Percentiles rank a stretch among this genome's conserved stretches.
These are phyloP conservation scores for Iselma pallidipennis DNA, from an alignment of 2,888 invertebrate genomes.

Conservation along the genomic window DNA sequence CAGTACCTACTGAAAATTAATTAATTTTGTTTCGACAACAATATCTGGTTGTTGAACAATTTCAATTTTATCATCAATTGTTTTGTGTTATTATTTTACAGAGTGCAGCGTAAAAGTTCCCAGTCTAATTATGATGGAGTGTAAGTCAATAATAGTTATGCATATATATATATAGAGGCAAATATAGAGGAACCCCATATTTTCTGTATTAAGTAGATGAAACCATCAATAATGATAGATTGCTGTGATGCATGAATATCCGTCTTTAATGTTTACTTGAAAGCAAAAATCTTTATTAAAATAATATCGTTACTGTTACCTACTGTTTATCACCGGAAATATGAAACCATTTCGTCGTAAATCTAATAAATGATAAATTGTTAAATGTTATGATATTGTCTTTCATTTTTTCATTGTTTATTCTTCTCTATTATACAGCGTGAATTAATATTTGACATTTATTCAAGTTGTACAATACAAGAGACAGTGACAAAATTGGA, in stretches of 20 bases:
- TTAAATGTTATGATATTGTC: too few relatives aligned
- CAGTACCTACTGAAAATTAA: too few relatives aligned
- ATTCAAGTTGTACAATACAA: not conserved
- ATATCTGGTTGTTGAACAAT: not conserved
- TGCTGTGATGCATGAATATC: not conserved
- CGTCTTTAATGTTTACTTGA: slow-evolving; percentile 5
- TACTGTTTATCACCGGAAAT: not conserved
- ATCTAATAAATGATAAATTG: not conserved
- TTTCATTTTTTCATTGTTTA: too few relatives aligned
- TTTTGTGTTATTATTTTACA: slow-evolving; percentile 21
- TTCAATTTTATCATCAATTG: not conserved
- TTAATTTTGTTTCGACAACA: too few relatives aligned
- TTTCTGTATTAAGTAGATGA: not conserved
- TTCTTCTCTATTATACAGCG: too few relatives aligned
- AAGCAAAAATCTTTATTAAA: not conserved
- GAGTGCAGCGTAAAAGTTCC: slow-evolving; percentile 28
- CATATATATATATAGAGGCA: not conserved
- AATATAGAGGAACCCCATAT: not conserved
- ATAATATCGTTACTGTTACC: too few relatives aligned
- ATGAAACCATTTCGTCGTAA: not conserved
- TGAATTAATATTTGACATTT: not conserved
- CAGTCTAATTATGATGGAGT: slow-evolving; percentile 33
- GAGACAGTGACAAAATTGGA: not conserved
- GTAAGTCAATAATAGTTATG: slow-evolving; percentile 27
- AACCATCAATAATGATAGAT: not conserved